Evolutionary conservation across 2,113 vertebrate genomes (phyloP).

Genomic region (Pygoscelis adeliae): DNA sequence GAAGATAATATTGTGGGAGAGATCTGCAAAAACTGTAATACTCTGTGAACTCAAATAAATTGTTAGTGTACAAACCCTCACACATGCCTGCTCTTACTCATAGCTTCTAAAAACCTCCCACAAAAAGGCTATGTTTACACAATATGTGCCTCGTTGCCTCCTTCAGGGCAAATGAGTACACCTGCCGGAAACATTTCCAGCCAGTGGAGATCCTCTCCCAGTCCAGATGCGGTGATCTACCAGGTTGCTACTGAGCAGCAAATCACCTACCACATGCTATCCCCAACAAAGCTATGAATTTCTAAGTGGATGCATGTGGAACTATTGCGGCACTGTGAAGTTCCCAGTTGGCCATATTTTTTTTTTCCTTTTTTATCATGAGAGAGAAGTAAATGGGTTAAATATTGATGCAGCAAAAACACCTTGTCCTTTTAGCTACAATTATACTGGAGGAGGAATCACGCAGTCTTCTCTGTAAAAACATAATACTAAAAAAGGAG

Average conservation of each 20-base stretch:
- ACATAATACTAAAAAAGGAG: neutral
- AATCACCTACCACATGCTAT: neutral
- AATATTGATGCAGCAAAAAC: neutral
- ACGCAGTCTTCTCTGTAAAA: neutral
- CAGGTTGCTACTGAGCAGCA: neutral
- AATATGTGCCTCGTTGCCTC: neutral
- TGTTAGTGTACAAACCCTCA: neutral
- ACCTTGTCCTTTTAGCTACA: neutral
- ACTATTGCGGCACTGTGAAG: neutral
- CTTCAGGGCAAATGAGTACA: neutral
- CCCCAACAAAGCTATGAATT: neutral
- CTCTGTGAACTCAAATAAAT: neutral
- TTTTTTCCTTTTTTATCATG: neutral
- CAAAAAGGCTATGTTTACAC: neutral
- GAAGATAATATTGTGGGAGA: neutral
- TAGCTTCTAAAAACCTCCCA: neutral
- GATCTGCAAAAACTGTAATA: neutral
- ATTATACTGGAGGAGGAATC: neutral
- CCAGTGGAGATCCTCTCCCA: neutral
- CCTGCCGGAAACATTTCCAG: neutral
- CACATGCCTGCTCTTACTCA: neutral
- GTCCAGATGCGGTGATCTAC: neutral
- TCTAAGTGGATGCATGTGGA: neutral
- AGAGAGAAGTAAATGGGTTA: neutral
- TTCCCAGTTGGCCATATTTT: neutral